Evolutionary conservation across 2,888 invertebrate genomes (phyloP), one percentile per base, ranked within the genome.

Genomic region (Drepana falcataria): DNA sequence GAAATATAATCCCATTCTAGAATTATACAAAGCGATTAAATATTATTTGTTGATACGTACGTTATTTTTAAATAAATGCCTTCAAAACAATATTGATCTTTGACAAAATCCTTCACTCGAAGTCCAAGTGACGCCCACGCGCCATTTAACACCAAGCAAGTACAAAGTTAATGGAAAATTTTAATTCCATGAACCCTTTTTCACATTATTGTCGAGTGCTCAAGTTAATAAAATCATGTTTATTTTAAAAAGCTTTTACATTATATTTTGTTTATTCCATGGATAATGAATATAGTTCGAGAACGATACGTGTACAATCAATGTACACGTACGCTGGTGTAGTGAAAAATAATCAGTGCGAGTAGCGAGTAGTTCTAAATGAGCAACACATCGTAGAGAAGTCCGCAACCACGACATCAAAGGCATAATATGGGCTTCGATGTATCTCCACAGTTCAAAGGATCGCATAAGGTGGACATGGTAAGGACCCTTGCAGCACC

Each of bases 101-200:
- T 64, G 63, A 59, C 55, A 49, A 59, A 55, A 37, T 58, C 65
- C 69, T 70, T 61, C 58, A 53, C 47, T 53, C 61, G 60, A 70
- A 62, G 63, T 65, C 66, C 48, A 35, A 5, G 63, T 49, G 52
- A 53, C 69, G 53, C 70, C 70, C 61, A 71, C 70, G 56, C 58
- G 37, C 48, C 54, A 52, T 57, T 59, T 54, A 60, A 61, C 55
- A 55, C 48, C 52, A 61, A 62, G 66, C 61, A 61, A 63, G 61
- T 58, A 59, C 53, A 53, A 58, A 49, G 53, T 49, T 48, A 65
- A 33, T 62, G 65, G 68, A 71, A 65, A 68, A 63, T 65, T 68
- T 64, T 57, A 59, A 65, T 61, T 51, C 40, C 40, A 51, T 64
- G 60, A 64, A 69, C 63, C 66, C 64, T 60, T 64, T 61, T 61